Base-by-base conservation (phyloP, 1,140 invertebrate genomes). In the Planococcus citri region DNA sequence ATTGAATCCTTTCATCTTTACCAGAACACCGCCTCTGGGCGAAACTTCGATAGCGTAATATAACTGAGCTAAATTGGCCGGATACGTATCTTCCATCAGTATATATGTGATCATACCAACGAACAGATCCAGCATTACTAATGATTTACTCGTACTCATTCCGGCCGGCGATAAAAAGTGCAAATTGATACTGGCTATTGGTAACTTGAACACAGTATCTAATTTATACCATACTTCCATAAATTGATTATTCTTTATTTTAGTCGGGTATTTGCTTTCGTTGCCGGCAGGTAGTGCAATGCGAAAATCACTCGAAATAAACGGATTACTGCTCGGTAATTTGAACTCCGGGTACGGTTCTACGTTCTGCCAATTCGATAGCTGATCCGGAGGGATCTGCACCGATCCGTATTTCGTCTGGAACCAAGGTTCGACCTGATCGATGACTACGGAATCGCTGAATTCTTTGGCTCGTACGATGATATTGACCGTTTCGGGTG, bases 181-280 rank as follows among this genome's bases (percentile, higher is more conserved):
- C 74, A 91, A 86, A 73, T 85, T 82, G 70, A 91, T 84, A 72
- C 84, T 85, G 0, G 86, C 88, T 69, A 88, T 88, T 0, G 94
- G 94, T 20, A 92, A 80, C 3, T 87, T 80, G 77, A 93, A 96
- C 75, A 89, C 91, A 41, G 87, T 83, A 77, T 96, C 94, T 68
- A 88, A 85, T 70, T 90, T 88, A 78, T 88, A 94, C 92, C 92
- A 97, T 29, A 95, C 74, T 75, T 91, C 89, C 70, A 84, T 79
- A 22, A 83, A 76, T 70, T 82, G 77, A 57, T 85, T 84, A 57
- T 82, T 80, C 4, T 84, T 78, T 10, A 91, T 79, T 74, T 87
- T 85, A 51, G 80, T 78, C 0, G 90, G 89, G 75, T 86, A 86
- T 22, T 79, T 75, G 74, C 74, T 0, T 76, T 74, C 3, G 80